Evolutionary conservation across 2,113 vertebrate genomes (phyloP).

Genomic region (Petromus typicus): DNA sequence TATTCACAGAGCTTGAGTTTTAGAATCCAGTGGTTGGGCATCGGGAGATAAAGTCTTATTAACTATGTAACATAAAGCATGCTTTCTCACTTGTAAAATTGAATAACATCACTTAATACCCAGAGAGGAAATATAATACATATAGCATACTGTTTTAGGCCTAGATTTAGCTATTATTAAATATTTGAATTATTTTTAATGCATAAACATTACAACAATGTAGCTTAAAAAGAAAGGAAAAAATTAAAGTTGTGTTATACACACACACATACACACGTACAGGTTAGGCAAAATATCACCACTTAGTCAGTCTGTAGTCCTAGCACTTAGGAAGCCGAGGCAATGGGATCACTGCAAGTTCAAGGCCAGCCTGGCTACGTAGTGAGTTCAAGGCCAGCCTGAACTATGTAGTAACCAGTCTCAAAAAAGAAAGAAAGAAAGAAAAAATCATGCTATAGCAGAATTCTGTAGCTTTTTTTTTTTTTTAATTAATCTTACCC

Average conservation of each 20-base stretch:
- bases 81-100: constrained; percentile 16
- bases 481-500: background rate
- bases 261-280: background rate
- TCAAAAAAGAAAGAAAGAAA: background rate
- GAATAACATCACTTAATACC: background rate
- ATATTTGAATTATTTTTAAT: background rate
- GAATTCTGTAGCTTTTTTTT: background rate
- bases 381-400: background rate
- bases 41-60: background rate
- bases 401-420: background rate
- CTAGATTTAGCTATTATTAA: background rate
- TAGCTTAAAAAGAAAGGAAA: background rate
- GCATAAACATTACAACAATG: background rate
- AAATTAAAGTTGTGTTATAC: background rate
- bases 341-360: background rate
- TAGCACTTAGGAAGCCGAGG: background rate
- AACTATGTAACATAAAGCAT: background rate
- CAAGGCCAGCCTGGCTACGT: background rate
- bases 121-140: background rate
- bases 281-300: background rate
- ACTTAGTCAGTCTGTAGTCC: background rate
- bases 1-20: background rate
- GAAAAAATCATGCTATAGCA: background rate
- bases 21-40: background rate
- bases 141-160: background rate